phyloP scores from a whole-genome alignment of 2,797 vertebrate genomes.

The Streptopelia turtur region DNA sequence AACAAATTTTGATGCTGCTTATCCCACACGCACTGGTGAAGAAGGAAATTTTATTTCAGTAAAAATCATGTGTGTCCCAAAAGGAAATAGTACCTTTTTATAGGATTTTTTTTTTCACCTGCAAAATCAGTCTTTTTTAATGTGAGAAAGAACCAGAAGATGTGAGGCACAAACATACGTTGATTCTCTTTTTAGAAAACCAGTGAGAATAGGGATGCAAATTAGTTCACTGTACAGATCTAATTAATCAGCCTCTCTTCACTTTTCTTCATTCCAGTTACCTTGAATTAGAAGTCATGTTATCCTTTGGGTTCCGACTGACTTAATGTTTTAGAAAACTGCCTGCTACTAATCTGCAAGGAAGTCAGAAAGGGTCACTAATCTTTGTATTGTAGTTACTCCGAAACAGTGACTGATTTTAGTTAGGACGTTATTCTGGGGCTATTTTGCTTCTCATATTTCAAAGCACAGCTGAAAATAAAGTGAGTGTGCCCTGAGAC shows the following conservation, averaged over 20 bases:
- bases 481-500: background rate
- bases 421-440: constrained; percentile 5
- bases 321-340: constrained; percentile 45
- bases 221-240: constrained; percentile 65
- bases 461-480: constrained; percentile 51
- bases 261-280: constrained; percentile 64
- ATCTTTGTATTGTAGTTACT: background rate
- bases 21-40: background rate
- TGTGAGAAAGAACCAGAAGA: constrained; percentile 37
- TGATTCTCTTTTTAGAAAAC: constrained; percentile 69
- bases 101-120: constrained; percentile 17
- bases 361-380: constrained; percentile 18
- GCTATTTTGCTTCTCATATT: constrained; percentile 36
- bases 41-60: constrained; percentile 36
- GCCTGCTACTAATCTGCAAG: background rate
- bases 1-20: constrained; percentile 37
- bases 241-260: constrained; percentile 64
- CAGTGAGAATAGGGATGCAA: constrained; percentile 71
- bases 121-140: constrained; percentile 35
- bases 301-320: constrained; percentile 64
- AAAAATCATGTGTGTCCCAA: constrained; percentile 26
- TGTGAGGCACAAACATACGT: constrained; percentile 37
- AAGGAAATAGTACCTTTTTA: constrained; percentile 39
- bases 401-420: constrained; percentile 44
- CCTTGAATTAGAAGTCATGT: constrained; percentile 69